Base-by-base conservation (phyloP, 1,140 invertebrate species). In the Nasonia giraulti region DNA sequence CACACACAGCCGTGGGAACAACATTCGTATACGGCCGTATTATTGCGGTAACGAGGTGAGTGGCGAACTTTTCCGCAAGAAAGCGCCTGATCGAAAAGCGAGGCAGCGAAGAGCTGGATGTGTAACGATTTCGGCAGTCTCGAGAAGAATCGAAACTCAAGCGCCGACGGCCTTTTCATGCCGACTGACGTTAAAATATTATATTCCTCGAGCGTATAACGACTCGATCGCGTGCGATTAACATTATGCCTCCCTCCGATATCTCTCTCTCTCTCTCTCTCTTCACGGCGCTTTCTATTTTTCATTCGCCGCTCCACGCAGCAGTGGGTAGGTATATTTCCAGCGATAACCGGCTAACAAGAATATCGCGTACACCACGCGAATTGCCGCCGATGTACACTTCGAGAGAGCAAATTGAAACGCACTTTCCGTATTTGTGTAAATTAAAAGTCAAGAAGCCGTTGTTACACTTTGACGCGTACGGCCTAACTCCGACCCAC, bases 151-250 rank as follows among this genome's bases (percentile, higher is more conserved):
- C 55, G 55, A 62, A 62, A 7, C 75, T 77, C 80, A 73, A 81
- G 80, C 87, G 85, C 87, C 77, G 88, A 85, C 86, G 87, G 84
- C 40, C n/a, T 68, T 79, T 79, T 77, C 55, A 44, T 40, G 31
- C 37, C 31, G 33, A 33, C 82, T 87, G 86, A 85, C 84, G 75
- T 88, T 89, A 86, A 91, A 90, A 89, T 90, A 90, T 91, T 88
- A 89, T 90, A 90, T 91, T 88, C 87, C 86, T 84, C 85, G 86
- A 87, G 87, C 90, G 88, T 90, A 88, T 91, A 91, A 91, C 88
- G 89, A 91, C 87, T 89, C 88, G 89, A 91, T 91, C 90, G 90
- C 91, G 90, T 89, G 90, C 87, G 87, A 91, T 91, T 91, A 90
- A 88, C 88, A 88, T 88, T 89, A 27, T 27, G 73, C 23, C 83